phyloP scores from a whole-genome alignment of 2,797 vertebrate genomes.

The Arctocebus calabarensis region DNA sequence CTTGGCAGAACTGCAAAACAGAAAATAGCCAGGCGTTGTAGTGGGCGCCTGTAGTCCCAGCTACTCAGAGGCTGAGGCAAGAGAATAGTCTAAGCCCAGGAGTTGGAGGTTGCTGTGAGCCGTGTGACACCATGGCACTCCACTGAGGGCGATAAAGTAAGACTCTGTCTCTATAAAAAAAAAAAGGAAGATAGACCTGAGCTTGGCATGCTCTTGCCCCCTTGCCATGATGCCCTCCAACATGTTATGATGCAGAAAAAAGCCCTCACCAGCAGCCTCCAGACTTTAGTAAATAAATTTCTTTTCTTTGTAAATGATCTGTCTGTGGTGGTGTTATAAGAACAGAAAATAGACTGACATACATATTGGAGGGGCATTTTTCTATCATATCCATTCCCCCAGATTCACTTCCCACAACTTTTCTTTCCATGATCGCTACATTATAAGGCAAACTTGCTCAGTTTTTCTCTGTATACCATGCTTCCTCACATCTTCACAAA shows the following conservation, averaged over 20 bases:
- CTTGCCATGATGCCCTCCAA: not conserved
- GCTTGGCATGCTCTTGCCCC: not conserved
- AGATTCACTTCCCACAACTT: not conserved
- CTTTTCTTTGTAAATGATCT: not conserved
- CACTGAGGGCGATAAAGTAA: too few relatives aligned
- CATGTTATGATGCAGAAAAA: not conserved
- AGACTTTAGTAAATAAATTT: not conserved
- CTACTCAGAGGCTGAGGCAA: too few relatives aligned
- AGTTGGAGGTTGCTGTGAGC: too few relatives aligned
- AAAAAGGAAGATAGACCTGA: not conserved
- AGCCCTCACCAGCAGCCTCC: not conserved
- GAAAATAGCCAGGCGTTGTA: too few relatives aligned
- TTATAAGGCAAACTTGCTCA: not conserved
- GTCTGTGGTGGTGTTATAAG: not conserved
- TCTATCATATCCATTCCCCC: not conserved
- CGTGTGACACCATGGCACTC: too few relatives aligned
- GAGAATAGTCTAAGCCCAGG: too few relatives aligned
- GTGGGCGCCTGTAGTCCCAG: too few relatives aligned
- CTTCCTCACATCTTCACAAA: not conserved
- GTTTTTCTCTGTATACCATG: not conserved
- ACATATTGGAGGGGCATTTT: not conserved
- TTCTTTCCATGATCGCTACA: not conserved
- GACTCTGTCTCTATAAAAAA: too few relatives aligned
- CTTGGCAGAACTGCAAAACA: too few relatives aligned
- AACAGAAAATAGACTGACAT: not conserved